Evolutionary conservation across 2,113 vertebrate species (phyloP).

Genomic region (Melanostigma gelatinosum): DNA sequence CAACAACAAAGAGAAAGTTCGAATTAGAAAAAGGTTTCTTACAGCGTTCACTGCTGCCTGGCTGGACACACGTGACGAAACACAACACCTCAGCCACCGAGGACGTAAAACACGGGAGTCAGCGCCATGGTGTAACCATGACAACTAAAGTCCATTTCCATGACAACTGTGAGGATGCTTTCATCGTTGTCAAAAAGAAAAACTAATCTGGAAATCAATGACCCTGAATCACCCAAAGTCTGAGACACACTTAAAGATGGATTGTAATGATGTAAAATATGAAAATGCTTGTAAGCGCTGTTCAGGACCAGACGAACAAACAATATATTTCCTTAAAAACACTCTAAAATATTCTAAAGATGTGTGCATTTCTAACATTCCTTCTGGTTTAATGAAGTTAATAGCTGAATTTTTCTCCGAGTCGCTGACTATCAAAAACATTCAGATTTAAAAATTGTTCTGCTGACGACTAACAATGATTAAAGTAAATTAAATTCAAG

Average conservation of each 20-base stretch:
- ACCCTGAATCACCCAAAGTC: constrained; percentile 11
- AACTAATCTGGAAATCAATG: constrained; percentile 18
- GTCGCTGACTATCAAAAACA: constrained; percentile 1
- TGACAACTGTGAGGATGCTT: constrained; percentile 53
- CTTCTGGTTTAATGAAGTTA: not conserved
- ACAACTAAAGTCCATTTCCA: constrained; percentile 70
- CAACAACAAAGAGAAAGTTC: constrained; percentile 70
- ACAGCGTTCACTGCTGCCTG: constrained; percentile 52
- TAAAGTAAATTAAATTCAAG: constrained; percentile 13
- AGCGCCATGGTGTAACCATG: constrained; percentile 57
- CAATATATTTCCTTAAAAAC: not conserved
- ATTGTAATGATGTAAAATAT: not conserved
- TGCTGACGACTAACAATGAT: not conserved
- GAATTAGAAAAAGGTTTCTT: constrained; percentile 55
- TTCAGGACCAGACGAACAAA: not conserved
- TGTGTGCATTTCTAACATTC: constrained; percentile 1
- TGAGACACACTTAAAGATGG: constrained; percentile 3
- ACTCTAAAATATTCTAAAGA: not conserved
- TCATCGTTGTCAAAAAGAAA: constrained; percentile 17
- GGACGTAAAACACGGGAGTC: constrained; percentile 73
- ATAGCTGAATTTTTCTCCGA: not conserved
- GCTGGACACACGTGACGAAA: constrained; percentile 45
- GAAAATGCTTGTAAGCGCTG: not conserved
- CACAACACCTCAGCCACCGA: constrained; percentile 66
- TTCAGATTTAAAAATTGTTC: not conserved